Evolutionary conservation across 2,797 vertebrate species (phyloP).

Genomic region (Alca torda): DNA sequence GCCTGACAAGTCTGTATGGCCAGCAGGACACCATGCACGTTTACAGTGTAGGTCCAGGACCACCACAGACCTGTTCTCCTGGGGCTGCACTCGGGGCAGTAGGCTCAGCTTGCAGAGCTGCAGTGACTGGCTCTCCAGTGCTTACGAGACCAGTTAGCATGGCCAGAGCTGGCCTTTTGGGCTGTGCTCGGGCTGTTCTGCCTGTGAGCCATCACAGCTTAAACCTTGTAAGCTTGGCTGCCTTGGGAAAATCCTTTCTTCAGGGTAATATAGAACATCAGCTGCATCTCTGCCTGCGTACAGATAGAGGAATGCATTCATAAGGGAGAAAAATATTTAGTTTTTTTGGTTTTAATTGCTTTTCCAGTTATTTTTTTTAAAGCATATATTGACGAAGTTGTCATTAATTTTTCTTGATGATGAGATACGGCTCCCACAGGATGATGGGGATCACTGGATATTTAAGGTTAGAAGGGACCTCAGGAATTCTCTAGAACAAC

Average conservation of each 20-base stretch:
- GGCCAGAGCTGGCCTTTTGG: neutral
- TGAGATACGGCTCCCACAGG: neutral
- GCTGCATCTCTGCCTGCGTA: neutral
- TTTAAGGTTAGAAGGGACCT: neutral
- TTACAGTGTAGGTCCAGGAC: neutral
- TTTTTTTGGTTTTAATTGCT: neutral
- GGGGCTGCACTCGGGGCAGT: too few relatives aligned
- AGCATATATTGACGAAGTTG: neutral
- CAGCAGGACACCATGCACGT: too few relatives aligned
- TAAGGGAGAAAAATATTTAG: neutral
- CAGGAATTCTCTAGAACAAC: neutral
- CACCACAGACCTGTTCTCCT: neutral
- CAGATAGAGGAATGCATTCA: neutral
- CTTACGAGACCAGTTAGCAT: neutral
- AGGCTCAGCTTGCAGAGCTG: neutral
- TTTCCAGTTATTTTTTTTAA: neutral
- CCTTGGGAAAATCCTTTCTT: neutral
- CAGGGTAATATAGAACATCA: neutral
- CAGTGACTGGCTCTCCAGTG: neutral
- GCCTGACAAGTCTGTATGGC: fast-evolving
- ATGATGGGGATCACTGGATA: neutral
- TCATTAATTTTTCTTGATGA: neutral
- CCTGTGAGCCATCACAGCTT: neutral
- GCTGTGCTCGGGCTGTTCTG: neutral
- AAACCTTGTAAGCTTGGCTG: neutral